Base-by-base conservation (phyloP, 2,888 invertebrate genomes). In the Drosophila falleni region DNA sequence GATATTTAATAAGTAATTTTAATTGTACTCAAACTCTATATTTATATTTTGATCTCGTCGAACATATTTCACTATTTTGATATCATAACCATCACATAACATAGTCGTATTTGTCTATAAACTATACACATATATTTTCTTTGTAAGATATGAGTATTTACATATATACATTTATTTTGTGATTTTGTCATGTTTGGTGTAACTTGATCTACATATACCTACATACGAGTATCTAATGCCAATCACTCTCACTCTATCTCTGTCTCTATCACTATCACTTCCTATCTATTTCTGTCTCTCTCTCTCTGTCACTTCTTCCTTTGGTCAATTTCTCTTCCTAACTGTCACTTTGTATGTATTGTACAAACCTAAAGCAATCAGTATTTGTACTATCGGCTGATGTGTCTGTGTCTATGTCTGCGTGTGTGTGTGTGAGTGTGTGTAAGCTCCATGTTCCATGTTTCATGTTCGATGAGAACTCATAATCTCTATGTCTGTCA, bases 131-230 rank as follows among this genome's bases (percentile, higher is more conserved):
- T 55, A 23, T 55, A 33, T 46, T 63, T 58, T 37, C 46, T 62
- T 68, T 74, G 56, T 78, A 56, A 46, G 16, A 49, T 70, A 74
- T 58, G 49, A 42, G 16, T 16, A 41, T 63, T 47, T 33, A 47
- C 31, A 61, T 58, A 41, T 19, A 29, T 42, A 13, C 1, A 54
- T 78, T 71, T 56, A 53, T 55, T 74, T 65, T 65, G 61, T 75
- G 59, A 75, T 68, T 76, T 66, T 68, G 78, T 80, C 71, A 68
- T 78, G 80, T 71, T 80, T 76, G 64, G 56, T 80, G 78, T 77
- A 67, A 73, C 53, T 61, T 65, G 54, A 61, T 54, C 54, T 67
- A 67, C 73, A 72, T 67, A 77, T 62, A 56, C 56, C 47, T 66
- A 67, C 49, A 60, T 46, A 53, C 60, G 54, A 46, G 74, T 73